Evolutionary conservation across 2,797 vertebrate species (phyloP), one percentile per base, ranked within the genome.

Genomic region (Aythya fuligula): DNA sequence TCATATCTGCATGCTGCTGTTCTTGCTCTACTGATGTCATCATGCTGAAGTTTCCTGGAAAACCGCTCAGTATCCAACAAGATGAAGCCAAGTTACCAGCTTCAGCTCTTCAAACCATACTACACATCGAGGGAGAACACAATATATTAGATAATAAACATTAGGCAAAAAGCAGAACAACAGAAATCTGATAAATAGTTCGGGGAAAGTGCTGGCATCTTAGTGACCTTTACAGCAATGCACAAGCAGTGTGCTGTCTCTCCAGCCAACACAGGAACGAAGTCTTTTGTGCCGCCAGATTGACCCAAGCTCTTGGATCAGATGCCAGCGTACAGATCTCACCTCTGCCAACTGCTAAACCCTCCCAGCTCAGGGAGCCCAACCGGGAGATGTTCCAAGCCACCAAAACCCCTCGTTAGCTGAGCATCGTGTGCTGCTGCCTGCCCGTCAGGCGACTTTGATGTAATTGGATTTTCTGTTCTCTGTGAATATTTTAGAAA

Each of bases 31-130:
- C 71, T 73, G 85, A 86, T 70, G 78, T 80, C 78, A 77, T 39
- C 53, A 8, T 1, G 1, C 61, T 70, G 34, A 9, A n/a, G 17
- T 53, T 74, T 87, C 71, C 85, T 62, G 82, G 82, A 87, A 78
- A 84, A 85, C 38, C 36, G 6, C 28, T 89, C 7, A 53, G 32
- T 16, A 69, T 65, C 66, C 66, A 84, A 38, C 53, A 61, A 28
- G 51, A 86, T 24, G 18, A 79, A 65, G 87, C 76, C 85, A 81
- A 91, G 38, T 75, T 54, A 89, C 41, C 85, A 77, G 73, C 90
- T 89, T 81, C 88, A 87, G 13, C 27, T 53, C 47, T n/a, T 47
- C 86, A 54, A 38, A 57, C 27, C 38, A 22, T 13, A 13, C 34
- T 18, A 22, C 47, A 30, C 2, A 3, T 47, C 70, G 80, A 61